Conservation (phyloP, 2,113 vertebrate species). For the Meles meles region DNA sequence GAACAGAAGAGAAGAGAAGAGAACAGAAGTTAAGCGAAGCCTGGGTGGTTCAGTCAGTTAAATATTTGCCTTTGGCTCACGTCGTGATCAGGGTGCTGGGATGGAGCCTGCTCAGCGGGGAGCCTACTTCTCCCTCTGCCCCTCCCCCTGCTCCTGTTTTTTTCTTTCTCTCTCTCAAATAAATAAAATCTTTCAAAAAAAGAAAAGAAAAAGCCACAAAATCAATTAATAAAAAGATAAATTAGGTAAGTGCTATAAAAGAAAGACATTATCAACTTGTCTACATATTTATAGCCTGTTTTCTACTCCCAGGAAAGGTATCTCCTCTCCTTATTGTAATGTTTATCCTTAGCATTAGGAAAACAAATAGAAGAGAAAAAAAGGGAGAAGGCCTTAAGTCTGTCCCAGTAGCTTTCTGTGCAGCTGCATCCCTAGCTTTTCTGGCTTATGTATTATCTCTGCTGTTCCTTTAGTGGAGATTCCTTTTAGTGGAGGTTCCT, state of each 20-base stretch:
- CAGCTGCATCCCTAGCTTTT: not conserved
- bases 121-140: not conserved
- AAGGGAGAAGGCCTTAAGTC: not conserved
- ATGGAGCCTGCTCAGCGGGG: too few species aligned
- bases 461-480: not conserved
- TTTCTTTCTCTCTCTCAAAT: not conserved
- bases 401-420: not conserved
- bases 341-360: not conserved
- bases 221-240: not conserved
- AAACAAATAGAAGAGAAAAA: not conserved
- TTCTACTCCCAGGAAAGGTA: not conserved
- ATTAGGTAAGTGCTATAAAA: not conserved
- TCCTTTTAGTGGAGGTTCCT: not conserved
- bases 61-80: not conserved
- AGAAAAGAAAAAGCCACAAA: not conserved
- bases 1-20: accelerated
- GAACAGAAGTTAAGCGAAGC: accelerated
- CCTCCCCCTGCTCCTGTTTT: too few species aligned
- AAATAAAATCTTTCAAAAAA: not conserved
- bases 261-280: not conserved
- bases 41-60: not conserved
- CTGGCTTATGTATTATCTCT: not conserved
- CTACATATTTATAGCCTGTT: not conserved
- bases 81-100: not conserved
- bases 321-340: not conserved